Percentiles rank a stretch among this genome's conserved stretches.
Evolutionary conservation across 2,113 vertebrate genomes (phyloP).

Genomic region (Ranitomeya variabilis): DNA sequence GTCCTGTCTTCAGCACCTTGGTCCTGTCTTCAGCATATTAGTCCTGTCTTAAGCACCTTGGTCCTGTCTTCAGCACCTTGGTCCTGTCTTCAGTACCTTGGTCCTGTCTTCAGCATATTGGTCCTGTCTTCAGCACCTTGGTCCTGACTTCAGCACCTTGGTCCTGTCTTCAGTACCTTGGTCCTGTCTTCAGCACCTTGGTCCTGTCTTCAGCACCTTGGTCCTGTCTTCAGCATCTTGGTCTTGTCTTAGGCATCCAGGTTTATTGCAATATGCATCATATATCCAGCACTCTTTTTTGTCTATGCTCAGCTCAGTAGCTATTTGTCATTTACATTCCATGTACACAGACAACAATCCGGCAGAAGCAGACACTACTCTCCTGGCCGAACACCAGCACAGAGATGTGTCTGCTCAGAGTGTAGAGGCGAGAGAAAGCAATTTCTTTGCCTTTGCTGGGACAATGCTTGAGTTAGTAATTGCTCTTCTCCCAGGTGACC

Average conservation of each 20-base stretch:
- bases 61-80: too few relatives aligned
- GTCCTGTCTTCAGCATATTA: too few relatives aligned
- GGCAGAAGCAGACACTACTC: background rate
- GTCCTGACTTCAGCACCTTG: too few relatives aligned
- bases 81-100: too few relatives aligned
- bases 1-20: too few relatives aligned
- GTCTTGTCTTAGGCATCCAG: background rate
- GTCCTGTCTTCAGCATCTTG: too few relatives aligned
- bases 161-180: too few relatives aligned
- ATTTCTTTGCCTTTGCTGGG: slow-evolving; percentile 38
- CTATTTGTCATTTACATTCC: background rate
- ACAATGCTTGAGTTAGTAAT: slow-evolving; percentile 45
- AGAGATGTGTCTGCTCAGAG: background rate
- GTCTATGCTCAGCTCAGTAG: background rate
- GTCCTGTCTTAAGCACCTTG: too few relatives aligned
- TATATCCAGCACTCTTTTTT: background rate
- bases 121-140: too few relatives aligned
- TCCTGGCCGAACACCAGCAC: slow-evolving; percentile 18
- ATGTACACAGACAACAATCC: background rate
- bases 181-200: too few relatives aligned
- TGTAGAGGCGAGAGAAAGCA: slow-evolving; percentile 14
- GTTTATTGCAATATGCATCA: background rate
- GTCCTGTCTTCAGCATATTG: too few relatives aligned
- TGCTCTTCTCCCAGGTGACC: slow-evolving; percentile 51
- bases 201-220: too few relatives aligned